These are phyloP conservation scores for Argynnis bischoffii DNA, from an alignment of 2,888 invertebrate species.

Conservation along the genomic window DNA sequence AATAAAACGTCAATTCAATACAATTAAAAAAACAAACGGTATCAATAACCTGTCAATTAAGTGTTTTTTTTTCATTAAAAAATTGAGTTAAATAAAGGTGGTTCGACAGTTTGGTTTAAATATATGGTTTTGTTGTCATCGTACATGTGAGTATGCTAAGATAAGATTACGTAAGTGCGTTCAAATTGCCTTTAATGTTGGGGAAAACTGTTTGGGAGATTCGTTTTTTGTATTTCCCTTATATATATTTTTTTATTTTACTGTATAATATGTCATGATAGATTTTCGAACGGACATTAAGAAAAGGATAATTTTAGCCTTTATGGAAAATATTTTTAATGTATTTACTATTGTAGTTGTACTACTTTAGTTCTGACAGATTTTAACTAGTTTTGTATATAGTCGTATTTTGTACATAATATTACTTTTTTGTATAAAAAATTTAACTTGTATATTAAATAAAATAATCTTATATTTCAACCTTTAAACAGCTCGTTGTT, in stretches of 20 bases:
- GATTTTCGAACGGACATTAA: too few species aligned
- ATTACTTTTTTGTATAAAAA: too few species aligned
- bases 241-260: not conserved
- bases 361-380: too few species aligned
- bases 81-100: constrained; percentile 48
- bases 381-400: too few species aligned
- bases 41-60: constrained; percentile 40
- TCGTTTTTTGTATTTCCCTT: not conserved
- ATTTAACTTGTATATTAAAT: not conserved
- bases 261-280: not conserved
- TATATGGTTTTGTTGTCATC: constrained; percentile 39
- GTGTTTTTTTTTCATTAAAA: constrained; percentile 13
- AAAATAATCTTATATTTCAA: not conserved
- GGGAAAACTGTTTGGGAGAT: not conserved
- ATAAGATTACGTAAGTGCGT: constrained; percentile 73
- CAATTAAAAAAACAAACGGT: constrained; percentile 25
- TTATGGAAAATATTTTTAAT: too few species aligned
- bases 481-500: not conserved
- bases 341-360: too few species aligned
- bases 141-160: constrained; percentile 69
- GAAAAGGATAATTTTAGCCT: too few species aligned
- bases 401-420: too few species aligned
- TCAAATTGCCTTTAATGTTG: constrained; percentile 49
- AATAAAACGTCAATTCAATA: constrained; percentile 35
- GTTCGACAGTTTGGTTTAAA: constrained; percentile 58